phyloP scores from a whole-genome alignment of 2,888 invertebrate genomes.

The Pterostichus niger region DNA sequence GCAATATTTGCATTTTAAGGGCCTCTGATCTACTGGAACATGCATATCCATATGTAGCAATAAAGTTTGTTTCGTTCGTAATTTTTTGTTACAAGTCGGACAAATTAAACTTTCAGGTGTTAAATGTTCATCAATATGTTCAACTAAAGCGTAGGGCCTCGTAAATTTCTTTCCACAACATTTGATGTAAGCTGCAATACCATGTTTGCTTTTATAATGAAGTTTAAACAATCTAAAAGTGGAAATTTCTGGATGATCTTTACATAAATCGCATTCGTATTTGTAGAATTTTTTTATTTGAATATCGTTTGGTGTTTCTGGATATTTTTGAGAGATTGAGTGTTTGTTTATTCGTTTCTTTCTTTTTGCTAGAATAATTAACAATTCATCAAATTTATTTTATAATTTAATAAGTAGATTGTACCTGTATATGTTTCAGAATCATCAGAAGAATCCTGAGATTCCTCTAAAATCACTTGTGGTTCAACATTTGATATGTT shows the following conservation, averaged over 20 bases:
- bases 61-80: constrained; percentile 58
- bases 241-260: constrained; percentile 53
- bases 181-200: constrained; percentile 51
- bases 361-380: constrained; percentile 10
- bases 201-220: constrained; percentile 47
- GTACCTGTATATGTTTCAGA: constrained; percentile 21
- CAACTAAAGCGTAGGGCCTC: constrained; percentile 19
- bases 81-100: constrained; percentile 59
- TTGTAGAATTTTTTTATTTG: constrained; percentile 63
- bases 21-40: constrained; percentile 55
- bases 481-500: constrained; percentile 5
- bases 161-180: constrained; percentile 59
- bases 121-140: constrained; percentile 59
- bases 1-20: constrained; percentile 60
- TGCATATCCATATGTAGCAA: constrained; percentile 60
- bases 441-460: constrained; percentile 35
- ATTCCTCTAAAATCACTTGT: constrained; percentile 55
- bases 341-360: not conserved
- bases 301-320: constrained; percentile 57
- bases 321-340: constrained; percentile 13
- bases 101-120: constrained; percentile 60
- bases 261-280: constrained; percentile 60
- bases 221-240: constrained; percentile 57
- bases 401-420: not conserved
- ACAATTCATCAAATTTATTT: not conserved